These are phyloP conservation scores for Falcunculus frontatus DNA, from an alignment of 2,113 vertebrate species.

Conservation along the genomic window DNA sequence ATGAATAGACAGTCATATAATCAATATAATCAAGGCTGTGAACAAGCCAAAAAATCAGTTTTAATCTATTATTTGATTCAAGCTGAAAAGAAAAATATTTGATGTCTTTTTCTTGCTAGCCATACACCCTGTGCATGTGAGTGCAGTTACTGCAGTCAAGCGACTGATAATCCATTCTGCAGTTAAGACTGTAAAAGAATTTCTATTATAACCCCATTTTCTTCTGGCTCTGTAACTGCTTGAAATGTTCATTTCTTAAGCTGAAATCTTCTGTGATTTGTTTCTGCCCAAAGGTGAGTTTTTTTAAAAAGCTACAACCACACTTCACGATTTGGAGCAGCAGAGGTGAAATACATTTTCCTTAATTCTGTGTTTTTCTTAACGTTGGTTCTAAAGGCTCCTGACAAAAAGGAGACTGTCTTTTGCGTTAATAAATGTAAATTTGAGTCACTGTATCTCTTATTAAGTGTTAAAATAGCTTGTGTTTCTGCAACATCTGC, in stretches of 20 bases:
- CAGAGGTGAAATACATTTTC: neutral
- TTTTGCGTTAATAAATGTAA: neutral
- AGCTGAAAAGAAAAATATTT: neutral
- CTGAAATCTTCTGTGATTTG: neutral
- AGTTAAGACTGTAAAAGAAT: neutral
- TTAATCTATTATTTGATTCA: neutral
- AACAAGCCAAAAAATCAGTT: neutral
- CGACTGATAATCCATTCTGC: constrained; percentile 1
- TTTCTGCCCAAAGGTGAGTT: neutral
- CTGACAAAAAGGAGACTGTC: neutral
- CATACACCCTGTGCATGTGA: neutral
- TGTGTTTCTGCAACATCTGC: neutral
- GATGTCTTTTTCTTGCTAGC: neutral
- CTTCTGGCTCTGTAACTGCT: neutral
- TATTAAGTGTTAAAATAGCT: neutral
- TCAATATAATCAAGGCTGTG: neutral
- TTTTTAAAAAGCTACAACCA: neutral
- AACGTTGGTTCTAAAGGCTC: neutral
- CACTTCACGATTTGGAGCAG: neutral
- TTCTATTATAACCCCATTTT: constrained; percentile 22
- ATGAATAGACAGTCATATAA: neutral
- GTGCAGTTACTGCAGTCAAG: neutral
- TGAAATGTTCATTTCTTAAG: neutral
- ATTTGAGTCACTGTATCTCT: neutral
- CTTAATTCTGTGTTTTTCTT: neutral